Base-by-base conservation (phyloP, 2,113 vertebrate genomes). In the Etheostoma cragini region DNA sequence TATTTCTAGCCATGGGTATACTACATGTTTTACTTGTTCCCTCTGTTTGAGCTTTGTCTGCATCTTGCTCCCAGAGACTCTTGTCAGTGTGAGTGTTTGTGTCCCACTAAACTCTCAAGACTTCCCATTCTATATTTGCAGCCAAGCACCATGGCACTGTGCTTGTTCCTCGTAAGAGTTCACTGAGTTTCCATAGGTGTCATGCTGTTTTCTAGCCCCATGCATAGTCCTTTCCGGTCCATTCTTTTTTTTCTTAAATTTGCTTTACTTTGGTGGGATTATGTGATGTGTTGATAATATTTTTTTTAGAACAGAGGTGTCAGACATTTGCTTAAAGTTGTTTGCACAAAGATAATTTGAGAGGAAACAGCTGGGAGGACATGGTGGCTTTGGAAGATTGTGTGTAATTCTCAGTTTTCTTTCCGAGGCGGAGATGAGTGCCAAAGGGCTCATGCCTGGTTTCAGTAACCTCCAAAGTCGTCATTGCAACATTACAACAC, bases 41-140 rank as follows among this genome's bases (percentile, higher is more conserved):
- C 62, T 80, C 60, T 67, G 65, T 76, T 78, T 75, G 73, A 75
- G 50, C 73, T 72, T 78, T 76, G 82, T 80, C 69, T 70, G 50
- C 57, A 26, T 72, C 71, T 53, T 42, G 56, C 65, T 26, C 53
- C 73, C 38, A 16, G 65, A 78, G 65, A 65, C 78, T 46, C 42
- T 8, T 52, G 47, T 68, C 78, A 46, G 22, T 53, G 5, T 26
- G 60, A 62, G 65, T 17, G 12, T 64, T 87, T 79, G 70, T 71
- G 60, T 76, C 60, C 81, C 67, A 63, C 75, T 75, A 74, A 81
- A 79, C 60, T 78, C 73, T 60, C 1, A 58, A 70, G 54, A 78
- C 80, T 85, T 73, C 78, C 58, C 64, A 0, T 42, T 33, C 63
- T 52, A 4, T 22, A 8, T 76, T 46, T 22, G 45, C 30, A 66